Evolutionary conservation across 1,140 invertebrate genomes (phyloP).

Genomic region (Pseudoatta argentina): DNA sequence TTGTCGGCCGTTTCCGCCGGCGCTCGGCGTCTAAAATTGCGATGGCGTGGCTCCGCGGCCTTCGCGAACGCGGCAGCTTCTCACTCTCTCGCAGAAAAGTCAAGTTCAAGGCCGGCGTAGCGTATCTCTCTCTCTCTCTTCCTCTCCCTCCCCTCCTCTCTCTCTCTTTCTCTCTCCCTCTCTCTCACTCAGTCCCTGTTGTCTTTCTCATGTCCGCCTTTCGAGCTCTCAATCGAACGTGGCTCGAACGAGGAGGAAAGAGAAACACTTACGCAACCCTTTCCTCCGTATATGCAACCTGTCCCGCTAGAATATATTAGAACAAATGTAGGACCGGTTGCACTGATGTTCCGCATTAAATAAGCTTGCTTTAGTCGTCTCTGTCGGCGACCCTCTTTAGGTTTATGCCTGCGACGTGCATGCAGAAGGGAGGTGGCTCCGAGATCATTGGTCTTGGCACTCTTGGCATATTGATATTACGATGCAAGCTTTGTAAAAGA

Average conservation of each 20-base stretch:
- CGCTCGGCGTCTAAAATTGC: constrained; percentile 81
- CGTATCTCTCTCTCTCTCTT: constrained; percentile 34
- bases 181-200: neutral
- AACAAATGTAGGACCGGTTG: constrained; percentile 36
- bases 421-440: constrained; percentile 5
- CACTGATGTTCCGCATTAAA: neutral
- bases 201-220: constrained; percentile 10
- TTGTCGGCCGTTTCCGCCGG: constrained; percentile 80
- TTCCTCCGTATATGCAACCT: constrained; percentile 6
- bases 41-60: constrained; percentile 76
- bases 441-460: neutral
- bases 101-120: constrained; percentile 76
- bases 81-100: constrained; percentile 71
- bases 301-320: constrained; percentile 33
- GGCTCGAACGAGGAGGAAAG: constrained; percentile 23
- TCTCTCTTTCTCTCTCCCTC: neutral
- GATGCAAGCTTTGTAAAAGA: neutral
- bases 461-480: neutral
- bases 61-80: constrained; percentile 77
- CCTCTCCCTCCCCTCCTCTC: neutral
- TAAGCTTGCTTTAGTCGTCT: neutral
- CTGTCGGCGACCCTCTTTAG: neutral
- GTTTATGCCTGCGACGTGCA: constrained; percentile 1
- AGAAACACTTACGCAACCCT: constrained; percentile 50
- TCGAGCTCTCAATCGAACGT: constrained; percentile 50